A percentile compares a stretch with the other conserved stretches of the same genome.
Evolutionary conservation across 2,888 invertebrate species (phyloP).

Genomic region (Rhagophthalmus giganteus): DNA sequence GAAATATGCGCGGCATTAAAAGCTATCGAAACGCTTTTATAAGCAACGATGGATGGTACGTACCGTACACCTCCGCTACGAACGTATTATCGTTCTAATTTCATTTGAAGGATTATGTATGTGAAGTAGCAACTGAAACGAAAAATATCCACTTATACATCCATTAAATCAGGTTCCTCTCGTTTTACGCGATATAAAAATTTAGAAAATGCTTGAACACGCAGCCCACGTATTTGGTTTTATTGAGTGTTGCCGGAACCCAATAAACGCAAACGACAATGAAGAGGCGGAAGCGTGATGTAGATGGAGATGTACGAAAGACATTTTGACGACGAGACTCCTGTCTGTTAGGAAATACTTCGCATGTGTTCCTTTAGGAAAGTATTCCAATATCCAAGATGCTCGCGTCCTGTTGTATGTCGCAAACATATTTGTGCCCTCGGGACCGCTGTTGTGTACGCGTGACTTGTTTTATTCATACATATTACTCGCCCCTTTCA

Average conservation of each 20-base stretch:
- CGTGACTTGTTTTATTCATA: conserved; percentile 41
- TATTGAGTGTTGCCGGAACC: conserved; percentile 45
- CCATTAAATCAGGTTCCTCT: conserved; percentile 11
- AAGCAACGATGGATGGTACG: background rate
- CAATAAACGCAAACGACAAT: conserved; percentile 44
- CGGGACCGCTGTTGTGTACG: conserved; percentile 34
- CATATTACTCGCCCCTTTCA: too few relatives aligned
- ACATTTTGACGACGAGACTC: conserved; percentile 12
- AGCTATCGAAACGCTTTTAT: background rate
- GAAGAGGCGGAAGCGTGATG: conserved; percentile 41
- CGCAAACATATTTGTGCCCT: conserved; percentile 32
- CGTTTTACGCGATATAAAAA: conserved; percentile 7
- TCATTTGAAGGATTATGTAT: background rate
- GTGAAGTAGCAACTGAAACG: background rate
- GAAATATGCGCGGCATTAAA: background rate
- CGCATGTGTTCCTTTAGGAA: conserved; percentile 19
- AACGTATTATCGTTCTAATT: background rate
- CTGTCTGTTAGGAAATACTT: conserved; percentile 18
- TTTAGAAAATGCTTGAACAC: conserved; percentile 9
- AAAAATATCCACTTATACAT: conserved; percentile 6
- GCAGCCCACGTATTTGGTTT: conserved; percentile 42
- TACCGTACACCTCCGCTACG: too few relatives aligned
- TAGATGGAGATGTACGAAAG: conserved; percentile 40
- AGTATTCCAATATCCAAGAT: conserved; percentile 31
- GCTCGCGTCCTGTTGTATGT: conserved; percentile 31